phyloP scores from a whole-genome alignment of 2,888 invertebrate genomes.

The Carcina quercana region DNA sequence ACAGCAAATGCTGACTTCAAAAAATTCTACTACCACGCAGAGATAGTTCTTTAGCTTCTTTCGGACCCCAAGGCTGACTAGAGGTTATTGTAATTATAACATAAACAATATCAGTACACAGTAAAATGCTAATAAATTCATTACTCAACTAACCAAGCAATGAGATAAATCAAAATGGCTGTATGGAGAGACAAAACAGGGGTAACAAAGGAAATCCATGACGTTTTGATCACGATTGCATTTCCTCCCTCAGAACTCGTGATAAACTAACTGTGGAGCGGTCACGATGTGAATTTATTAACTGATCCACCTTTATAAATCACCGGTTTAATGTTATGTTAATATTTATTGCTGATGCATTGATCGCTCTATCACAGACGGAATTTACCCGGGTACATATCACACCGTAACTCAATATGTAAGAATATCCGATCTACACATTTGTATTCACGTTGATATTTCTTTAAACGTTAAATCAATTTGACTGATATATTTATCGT shows the following conservation, averaged over 20 bases:
- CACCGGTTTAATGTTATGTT: conserved; percentile 32
- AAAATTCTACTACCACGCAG: too few relatives aligned
- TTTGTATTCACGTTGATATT: too few relatives aligned
- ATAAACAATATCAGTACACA: too few relatives aligned
- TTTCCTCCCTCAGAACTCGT: conserved; percentile 25
- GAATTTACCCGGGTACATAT: too few relatives aligned
- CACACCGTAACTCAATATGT: conserved; percentile 1
- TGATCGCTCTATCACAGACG: conserved; percentile 19
- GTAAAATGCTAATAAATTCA: conserved; percentile 27
- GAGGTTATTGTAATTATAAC: too few relatives aligned
- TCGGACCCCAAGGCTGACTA: too few relatives aligned
- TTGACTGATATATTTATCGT: too few relatives aligned
- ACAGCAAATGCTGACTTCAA: too few relatives aligned
- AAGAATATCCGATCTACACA: too few relatives aligned
- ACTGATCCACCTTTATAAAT: conserved; percentile 41
- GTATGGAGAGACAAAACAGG: conserved; percentile 34
- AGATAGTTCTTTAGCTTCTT: too few relatives aligned
- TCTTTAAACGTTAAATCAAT: too few relatives aligned
- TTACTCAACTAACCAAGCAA: conserved; percentile 31
- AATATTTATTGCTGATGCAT: conserved; percentile 44
- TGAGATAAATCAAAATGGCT: conserved; percentile 39
- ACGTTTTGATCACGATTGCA: conserved; percentile 24
- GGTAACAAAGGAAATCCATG: conserved; percentile 29
- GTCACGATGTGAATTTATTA: conserved; percentile 64
- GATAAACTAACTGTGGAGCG: conserved; percentile 38